A percentile compares a stretch with the other conserved stretches of the same genome.
These are phyloP conservation scores for Spialia ferax DNA, from an alignment of 2,888 invertebrate genomes.

Conservation along the genomic window DNA sequence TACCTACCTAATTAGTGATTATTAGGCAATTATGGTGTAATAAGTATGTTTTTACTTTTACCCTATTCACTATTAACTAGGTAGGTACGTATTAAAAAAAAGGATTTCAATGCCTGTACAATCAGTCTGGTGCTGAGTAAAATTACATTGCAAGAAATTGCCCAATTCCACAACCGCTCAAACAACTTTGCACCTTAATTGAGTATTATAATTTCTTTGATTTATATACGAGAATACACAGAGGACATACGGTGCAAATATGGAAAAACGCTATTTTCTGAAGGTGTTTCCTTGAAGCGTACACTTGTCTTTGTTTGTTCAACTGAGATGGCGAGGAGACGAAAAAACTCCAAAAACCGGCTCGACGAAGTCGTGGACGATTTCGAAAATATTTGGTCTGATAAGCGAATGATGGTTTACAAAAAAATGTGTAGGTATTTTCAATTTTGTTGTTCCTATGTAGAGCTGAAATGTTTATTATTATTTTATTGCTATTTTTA, in stretches of 20 bases:
- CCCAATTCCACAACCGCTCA: conserved; percentile 9
- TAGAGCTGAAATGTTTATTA: no score
- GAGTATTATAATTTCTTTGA: conserved; percentile 28
- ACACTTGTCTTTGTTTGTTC: conserved; percentile 76
- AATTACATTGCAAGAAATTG: conserved; percentile 22
- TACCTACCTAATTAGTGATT: no score
- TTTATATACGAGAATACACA: conserved; percentile 31
- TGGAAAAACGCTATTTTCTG: conserved; percentile 58
- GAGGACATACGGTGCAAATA: conserved; percentile 38
- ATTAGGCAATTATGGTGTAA: no score
- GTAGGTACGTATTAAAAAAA: no score
- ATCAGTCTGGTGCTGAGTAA: conserved; percentile 21
- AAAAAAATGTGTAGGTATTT: conserved; percentile 43
- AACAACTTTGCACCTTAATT: conserved; percentile 29
- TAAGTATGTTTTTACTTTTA: no score
- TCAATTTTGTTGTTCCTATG: background rate
- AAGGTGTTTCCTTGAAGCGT: conserved; percentile 76
- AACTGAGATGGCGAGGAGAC: conserved; percentile 73
- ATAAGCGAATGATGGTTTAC: conserved; percentile 62
- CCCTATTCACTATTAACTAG: no score
- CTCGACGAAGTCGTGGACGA: conserved; percentile 61
- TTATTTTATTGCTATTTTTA: no score
- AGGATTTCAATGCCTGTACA: background rate
- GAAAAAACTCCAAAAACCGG: conserved; percentile 77
- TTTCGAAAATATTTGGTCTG: conserved; percentile 81